A percentile compares a stretch with the other conserved stretches of the same genome.
These are phyloP conservation scores for Loripinus fragilis DNA, from an alignment of 2,888 invertebrate species.

Conservation along the genomic window DNA sequence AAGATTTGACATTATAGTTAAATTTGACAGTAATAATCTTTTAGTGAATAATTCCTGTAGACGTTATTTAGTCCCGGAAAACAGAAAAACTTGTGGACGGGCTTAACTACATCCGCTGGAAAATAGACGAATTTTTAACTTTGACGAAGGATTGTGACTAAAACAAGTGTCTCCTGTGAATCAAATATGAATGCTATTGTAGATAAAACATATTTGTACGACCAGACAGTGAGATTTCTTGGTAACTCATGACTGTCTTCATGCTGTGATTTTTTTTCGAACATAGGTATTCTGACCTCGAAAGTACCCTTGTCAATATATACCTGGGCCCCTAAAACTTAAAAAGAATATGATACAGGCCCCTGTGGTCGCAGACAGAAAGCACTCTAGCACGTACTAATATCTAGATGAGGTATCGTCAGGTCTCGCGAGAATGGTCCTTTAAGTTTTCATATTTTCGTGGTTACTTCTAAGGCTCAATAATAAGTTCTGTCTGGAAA, in stretches of 20 bases:
- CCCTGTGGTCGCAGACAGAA: no score
- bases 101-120: background rate
- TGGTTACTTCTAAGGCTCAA: no score
- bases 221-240: background rate
- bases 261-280: no score
- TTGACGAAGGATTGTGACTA: background rate
- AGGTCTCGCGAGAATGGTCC: no score
- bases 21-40: background rate
- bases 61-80: background rate
- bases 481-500: no score
- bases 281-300: no score
- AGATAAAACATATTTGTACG: background rate
- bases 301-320: no score
- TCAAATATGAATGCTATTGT: background rate
- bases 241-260: background rate
- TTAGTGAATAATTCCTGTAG: background rate
- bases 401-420: no score
- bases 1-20: background rate
- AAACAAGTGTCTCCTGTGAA: background rate
- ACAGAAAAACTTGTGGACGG: background rate
- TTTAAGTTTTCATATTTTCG: no score
- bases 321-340: no score
- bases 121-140: background rate
- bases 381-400: no score
- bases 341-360: no score